These are phyloP conservation scores for Ormyrus labotus DNA, from an alignment of 2,888 invertebrate genomes.

Conservation along the genomic window DNA sequence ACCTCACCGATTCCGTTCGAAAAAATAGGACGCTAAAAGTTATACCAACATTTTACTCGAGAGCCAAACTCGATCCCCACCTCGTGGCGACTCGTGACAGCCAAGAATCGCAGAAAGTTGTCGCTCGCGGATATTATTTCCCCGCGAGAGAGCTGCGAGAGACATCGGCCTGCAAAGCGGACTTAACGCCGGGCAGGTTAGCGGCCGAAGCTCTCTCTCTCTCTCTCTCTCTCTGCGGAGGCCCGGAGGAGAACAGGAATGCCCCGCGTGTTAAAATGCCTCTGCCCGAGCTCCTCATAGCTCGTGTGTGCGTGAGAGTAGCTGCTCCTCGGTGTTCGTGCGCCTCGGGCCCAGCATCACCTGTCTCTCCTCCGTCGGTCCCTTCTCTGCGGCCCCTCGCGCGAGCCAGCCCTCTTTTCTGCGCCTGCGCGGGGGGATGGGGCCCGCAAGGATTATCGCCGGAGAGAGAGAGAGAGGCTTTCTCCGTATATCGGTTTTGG, in stretches of 20 bases:
- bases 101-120: background rate
- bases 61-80: too few relatives aligned
- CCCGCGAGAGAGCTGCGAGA: constrained; percentile 58
- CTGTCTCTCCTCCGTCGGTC: constrained; percentile 70
- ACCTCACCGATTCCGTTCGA: too few relatives aligned
- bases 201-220: constrained; percentile 70
- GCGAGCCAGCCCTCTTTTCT: constrained; percentile 42
- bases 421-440: background rate
- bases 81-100: too few relatives aligned
- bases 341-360: constrained; percentile 72
- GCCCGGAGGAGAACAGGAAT: constrained; percentile 70
- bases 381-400: background rate
- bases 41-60: too few relatives aligned
- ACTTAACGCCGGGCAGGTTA: constrained; percentile 68
- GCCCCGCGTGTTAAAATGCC: constrained; percentile 75
- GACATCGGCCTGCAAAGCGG: constrained; percentile 60
- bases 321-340: constrained; percentile 3
- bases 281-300: constrained; percentile 58
- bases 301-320: constrained; percentile 47
- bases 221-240: constrained; percentile 61
- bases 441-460: too few relatives aligned
- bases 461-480: too few relatives aligned
- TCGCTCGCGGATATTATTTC: constrained; percentile 57
- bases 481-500: background rate
- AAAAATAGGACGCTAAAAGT: too few relatives aligned